Evolutionary conservation across 2,113 vertebrate genomes (phyloP).

Genomic region (Anoura caudifer): DNA sequence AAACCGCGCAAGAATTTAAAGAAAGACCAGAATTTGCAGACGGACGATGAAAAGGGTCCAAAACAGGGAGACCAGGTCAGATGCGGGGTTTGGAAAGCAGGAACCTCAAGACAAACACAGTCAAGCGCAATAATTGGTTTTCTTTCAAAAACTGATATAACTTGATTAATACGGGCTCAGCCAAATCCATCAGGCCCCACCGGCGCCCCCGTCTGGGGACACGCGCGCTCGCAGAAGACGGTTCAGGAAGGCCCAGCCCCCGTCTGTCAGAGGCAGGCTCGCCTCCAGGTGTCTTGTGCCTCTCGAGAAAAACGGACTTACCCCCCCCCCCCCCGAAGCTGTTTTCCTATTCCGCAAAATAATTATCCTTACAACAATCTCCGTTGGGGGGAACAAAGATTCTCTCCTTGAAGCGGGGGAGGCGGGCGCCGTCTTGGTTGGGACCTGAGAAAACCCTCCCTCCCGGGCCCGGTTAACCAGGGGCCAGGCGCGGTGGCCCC

Average conservation of each 20-base stretch:
- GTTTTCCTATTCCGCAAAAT: neutral
- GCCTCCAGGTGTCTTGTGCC: neutral
- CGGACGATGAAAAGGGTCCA: rapidly evolving
- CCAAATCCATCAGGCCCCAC: neutral
- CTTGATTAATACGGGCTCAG: neutral
- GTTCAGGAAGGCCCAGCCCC: neutral
- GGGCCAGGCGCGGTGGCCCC: neutral
- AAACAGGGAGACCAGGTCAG: rapidly evolving
- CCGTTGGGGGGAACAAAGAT: too few relatives aligned
- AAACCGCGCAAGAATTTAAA: neutral
- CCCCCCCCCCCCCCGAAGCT: neutral
- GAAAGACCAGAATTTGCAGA: neutral
- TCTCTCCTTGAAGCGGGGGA: neutral
- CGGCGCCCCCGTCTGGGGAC: neutral
- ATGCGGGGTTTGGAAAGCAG: rapidly evolving
- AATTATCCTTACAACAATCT: neutral
- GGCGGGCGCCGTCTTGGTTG: neutral
- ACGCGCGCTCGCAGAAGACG: rapidly evolving
- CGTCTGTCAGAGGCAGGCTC: neutral
- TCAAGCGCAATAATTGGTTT: rapidly evolving
- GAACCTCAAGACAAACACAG: neutral
- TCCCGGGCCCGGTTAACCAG: rapidly evolving
- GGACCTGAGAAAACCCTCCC: neutral
- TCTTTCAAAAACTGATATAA: neutral
- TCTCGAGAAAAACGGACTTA: neutral